These are phyloP conservation scores for Drosophila pseudotalamancana DNA, from an alignment of 2,888 invertebrate species.

Conservation along the genomic window DNA sequence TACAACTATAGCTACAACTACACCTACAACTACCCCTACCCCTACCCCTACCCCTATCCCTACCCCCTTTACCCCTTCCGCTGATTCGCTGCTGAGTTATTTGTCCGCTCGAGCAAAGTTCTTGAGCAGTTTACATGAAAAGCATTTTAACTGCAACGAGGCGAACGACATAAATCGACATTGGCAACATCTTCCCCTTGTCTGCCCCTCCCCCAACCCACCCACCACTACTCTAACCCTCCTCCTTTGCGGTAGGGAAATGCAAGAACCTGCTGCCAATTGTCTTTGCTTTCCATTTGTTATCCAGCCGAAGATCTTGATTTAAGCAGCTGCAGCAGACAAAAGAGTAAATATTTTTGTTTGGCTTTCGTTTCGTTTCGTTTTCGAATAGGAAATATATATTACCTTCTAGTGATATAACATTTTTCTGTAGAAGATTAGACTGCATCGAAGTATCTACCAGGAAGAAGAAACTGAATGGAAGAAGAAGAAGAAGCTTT, in stretches of 20 bases:
- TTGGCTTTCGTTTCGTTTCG: background rate
- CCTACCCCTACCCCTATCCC: background rate
- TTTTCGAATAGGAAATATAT: background rate
- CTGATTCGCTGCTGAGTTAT: conserved; percentile 49
- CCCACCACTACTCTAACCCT: background rate
- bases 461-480: no score
- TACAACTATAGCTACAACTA: background rate
- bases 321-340: background rate
- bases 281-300: conserved; percentile 31
- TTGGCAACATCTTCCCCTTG: conserved; percentile 30
- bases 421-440: no score
- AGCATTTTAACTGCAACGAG: conserved; percentile 70
- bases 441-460: no score
- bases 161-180: conserved; percentile 57
- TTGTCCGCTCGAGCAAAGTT: conserved; percentile 63
- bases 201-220: background rate
- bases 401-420: no score
- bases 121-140: conserved; percentile 66
- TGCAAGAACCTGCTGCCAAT: conserved; percentile 39
- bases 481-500: no score
- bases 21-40: background rate
- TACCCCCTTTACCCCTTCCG: conserved; percentile 8
- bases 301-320: conserved; percentile 9
- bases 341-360: background rate
- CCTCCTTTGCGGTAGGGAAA: conserved; percentile 18